These are phyloP conservation scores for Resseliella maxima DNA, from an alignment of 2,888 invertebrate species.

Conservation along the genomic window DNA sequence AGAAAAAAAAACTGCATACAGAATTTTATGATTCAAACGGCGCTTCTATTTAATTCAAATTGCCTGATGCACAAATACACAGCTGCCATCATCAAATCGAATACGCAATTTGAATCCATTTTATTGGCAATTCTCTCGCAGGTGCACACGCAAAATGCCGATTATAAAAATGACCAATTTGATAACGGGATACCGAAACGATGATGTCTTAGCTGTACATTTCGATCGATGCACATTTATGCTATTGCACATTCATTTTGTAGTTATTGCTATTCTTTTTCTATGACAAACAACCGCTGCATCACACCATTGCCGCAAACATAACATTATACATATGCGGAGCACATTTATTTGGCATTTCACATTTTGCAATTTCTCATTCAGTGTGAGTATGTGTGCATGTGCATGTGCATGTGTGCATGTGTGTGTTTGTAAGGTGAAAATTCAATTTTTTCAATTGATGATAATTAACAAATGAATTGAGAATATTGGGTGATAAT, in stretches of 20 bases:
- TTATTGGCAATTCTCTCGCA: background rate
- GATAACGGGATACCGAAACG: background rate
- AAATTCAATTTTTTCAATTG: too few relatives aligned
- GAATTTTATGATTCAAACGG: conserved; percentile 42
- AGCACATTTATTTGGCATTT: too few relatives aligned
- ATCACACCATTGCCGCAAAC: too few relatives aligned
- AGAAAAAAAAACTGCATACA: too few relatives aligned
- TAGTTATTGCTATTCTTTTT: too few relatives aligned
- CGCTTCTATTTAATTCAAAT: conserved; percentile 40
- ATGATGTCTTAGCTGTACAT: background rate
- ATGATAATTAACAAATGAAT: background rate
- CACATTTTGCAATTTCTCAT: too few relatives aligned
- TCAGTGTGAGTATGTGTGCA: too few relatives aligned
- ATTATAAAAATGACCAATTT: conserved; percentile 39
- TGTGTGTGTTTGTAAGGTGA: too few relatives aligned
- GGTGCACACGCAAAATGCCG: background rate
- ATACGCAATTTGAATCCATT: conserved; percentile 33
- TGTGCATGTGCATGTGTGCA: background rate
- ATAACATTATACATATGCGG: too few relatives aligned
- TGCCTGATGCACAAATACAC: background rate
- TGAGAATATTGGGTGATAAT: background rate
- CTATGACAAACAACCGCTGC: background rate
- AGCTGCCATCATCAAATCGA: conserved; percentile 15
- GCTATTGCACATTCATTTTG: too few relatives aligned
- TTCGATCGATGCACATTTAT: too few relatives aligned